Conservation (phyloP, 2,113 vertebrate genomes). For the Corythornis vintsioides region DNA sequence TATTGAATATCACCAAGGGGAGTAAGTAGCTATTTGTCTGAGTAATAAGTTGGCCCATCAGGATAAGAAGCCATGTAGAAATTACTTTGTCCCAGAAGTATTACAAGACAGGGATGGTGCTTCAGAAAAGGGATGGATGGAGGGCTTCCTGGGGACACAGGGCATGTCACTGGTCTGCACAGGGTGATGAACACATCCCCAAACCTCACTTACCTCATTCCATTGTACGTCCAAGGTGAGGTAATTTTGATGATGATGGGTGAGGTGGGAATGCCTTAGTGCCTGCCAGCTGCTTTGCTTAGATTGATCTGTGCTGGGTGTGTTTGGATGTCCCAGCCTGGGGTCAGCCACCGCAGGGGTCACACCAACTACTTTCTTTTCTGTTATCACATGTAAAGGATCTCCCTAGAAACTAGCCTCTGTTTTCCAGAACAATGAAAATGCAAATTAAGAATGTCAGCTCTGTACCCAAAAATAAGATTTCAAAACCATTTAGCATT, state of each 20-base stretch:
- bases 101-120: background rate
- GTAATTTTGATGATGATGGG: background rate
- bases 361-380: background rate
- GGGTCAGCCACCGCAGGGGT: fast-evolving
- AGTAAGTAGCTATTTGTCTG: background rate
- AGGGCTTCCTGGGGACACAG: background rate
- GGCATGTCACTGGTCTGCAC: fast-evolving
- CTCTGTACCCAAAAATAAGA: constrained; percentile 45
- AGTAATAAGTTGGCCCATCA: background rate
- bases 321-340: background rate
- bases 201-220: background rate
- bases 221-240: background rate
- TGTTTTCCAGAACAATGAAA: constrained; percentile 2
- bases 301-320: fast-evolving
- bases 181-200: background rate
- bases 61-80: background rate
- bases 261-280: background rate
- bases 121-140: background rate
- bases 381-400: background rate
- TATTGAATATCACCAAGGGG: fast-evolving
- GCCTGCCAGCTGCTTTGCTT: background rate
- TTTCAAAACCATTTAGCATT: constrained; percentile 35
- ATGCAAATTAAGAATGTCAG: constrained; percentile 31
- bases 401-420: constrained; percentile 25
- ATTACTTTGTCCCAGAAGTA: background rate